phyloP scores from a whole-genome alignment of 2,113 vertebrate species.

The Leucoraja erinaceus region DNA sequence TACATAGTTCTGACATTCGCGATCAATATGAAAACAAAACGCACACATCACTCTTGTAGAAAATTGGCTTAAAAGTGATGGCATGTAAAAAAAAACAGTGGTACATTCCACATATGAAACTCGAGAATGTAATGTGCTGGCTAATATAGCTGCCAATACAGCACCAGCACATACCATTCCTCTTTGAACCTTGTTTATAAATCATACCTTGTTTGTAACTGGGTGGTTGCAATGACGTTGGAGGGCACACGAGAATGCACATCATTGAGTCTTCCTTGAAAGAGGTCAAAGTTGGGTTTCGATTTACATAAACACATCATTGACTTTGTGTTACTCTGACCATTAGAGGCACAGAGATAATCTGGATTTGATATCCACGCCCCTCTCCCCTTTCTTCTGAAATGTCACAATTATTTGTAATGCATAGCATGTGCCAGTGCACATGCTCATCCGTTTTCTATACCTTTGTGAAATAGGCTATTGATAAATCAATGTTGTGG shows the following conservation, averaged over 20 bases:
- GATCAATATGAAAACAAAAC: background rate
- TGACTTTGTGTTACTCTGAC: background rate
- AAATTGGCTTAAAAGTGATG: slow-evolving; percentile 8
- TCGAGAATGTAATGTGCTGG: slow-evolving; percentile 17
- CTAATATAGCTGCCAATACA: background rate
- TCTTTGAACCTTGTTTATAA: background rate
- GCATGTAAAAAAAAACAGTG: background rate
- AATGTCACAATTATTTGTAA: background rate
- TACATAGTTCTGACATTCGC: background rate
- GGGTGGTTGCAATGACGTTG: background rate
- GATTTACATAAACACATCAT: background rate
- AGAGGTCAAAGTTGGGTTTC: background rate
- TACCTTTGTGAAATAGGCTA: background rate
- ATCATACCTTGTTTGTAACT: slow-evolving; percentile 13
- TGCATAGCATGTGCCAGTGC: background rate
- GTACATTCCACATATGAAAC: slow-evolving; percentile 21
- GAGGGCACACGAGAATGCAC: background rate
- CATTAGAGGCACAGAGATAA: background rate
- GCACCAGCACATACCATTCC: background rate
- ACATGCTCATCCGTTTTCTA: background rate
- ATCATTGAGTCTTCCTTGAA: background rate
- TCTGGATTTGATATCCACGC: background rate
- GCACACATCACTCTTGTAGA: background rate
- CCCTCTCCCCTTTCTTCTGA: background rate
- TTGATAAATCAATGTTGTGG: background rate